Percentiles rank a stretch among this genome's conserved stretches.
phyloP scores from a whole-genome alignment of 2,113 vertebrate species.

The Brachypteracias leptosomus region DNA sequence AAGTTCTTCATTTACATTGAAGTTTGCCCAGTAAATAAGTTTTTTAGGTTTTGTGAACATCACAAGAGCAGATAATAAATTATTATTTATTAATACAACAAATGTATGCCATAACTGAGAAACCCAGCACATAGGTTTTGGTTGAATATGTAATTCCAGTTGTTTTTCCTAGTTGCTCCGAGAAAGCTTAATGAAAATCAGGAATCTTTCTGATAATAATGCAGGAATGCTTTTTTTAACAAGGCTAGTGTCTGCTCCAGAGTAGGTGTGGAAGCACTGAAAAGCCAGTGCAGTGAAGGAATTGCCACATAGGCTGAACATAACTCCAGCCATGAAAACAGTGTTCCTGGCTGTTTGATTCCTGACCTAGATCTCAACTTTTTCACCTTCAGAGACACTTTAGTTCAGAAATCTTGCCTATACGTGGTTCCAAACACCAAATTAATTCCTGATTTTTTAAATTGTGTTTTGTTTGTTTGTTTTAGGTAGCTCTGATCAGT shows the following conservation, averaged over 20 bases:
- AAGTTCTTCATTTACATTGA: background rate
- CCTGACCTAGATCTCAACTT: background rate
- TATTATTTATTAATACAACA: background rate
- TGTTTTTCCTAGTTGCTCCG: background rate
- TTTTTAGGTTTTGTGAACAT: background rate
- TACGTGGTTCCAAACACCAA: background rate
- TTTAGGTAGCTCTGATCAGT: background rate
- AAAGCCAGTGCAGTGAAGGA: background rate
- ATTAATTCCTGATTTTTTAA: background rate
- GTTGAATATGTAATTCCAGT: background rate
- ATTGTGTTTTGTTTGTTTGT: background rate
- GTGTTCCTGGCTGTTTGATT: background rate
- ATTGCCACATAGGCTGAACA: background rate
- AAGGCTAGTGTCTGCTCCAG: background rate
- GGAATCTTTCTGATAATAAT: background rate
- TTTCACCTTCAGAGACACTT: background rate
- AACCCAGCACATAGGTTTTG: background rate
- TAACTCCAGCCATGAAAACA: background rate
- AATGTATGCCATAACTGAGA: background rate
- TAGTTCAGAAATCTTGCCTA: background rate
- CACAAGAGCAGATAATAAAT: background rate
- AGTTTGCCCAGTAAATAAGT: background rate
- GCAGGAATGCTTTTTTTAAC: background rate
- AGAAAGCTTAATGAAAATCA: background rate
- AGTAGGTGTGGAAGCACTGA: background rate